Evolutionary conservation across 2,888 invertebrate genomes (phyloP).

Genomic region (Pseudococcus jackbeardsleyi): DNA sequence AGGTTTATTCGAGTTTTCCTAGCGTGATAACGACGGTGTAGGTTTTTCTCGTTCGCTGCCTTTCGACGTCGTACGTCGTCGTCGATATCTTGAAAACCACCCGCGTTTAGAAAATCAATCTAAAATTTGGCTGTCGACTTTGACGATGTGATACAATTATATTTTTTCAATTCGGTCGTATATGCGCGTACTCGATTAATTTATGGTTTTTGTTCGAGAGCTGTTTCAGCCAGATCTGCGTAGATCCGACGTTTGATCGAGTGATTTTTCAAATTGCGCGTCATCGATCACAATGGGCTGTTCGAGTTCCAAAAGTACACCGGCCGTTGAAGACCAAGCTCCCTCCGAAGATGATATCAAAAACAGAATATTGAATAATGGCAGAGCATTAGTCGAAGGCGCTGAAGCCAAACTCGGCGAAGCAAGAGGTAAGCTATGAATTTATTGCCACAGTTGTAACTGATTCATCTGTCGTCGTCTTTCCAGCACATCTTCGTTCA

Average conservation of each 20-base stretch:
- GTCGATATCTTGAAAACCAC: neutral
- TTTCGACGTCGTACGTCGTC: neutral
- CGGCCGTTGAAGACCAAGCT: neutral
- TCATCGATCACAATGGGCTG: constrained; percentile 55
- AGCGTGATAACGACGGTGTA: neutral
- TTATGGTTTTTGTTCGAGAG: constrained; percentile 50
- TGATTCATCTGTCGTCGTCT: neutral
- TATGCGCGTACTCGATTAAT: constrained; percentile 12
- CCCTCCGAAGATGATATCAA: neutral
- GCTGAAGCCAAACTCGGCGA: neutral
- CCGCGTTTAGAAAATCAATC: neutral
- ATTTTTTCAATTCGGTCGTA: neutral
- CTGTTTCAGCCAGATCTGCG: constrained; percentile 23
- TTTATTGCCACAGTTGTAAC: neutral
- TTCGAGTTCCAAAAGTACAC: constrained; percentile 59
- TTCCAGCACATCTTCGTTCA: neutral
- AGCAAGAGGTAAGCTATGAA: neutral
- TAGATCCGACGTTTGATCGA: neutral
- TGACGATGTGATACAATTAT: neutral
- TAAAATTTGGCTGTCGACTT: neutral
- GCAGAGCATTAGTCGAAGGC: neutral
- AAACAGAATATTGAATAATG: neutral
- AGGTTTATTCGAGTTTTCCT: neutral
- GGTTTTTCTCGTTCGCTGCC: neutral
- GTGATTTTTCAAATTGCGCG: neutral